Evolutionary conservation across 64 coral and sea anemone genomes (phyloP).

Genomic region (Orbicella faveolata): DNA sequence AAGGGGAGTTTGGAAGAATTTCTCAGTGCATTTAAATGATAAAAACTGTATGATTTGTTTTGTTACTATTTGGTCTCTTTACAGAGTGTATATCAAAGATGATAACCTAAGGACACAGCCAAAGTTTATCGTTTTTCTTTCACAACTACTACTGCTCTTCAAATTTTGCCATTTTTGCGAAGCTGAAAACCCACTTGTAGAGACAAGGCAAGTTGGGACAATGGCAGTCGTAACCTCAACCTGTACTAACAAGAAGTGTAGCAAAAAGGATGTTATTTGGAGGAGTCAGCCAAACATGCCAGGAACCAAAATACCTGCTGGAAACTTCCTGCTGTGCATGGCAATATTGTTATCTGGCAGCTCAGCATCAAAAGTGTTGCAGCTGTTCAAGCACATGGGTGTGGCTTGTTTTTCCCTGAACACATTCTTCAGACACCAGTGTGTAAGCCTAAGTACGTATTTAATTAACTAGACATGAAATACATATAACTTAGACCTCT

Average conservation of each 20-base stretch:
- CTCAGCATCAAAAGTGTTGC: conserved; percentile 44
- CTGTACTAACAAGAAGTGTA: conserved; percentile 44
- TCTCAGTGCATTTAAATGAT: no score
- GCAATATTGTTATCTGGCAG: conserved; percentile 44
- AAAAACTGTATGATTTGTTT: no score
- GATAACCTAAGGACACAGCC: conserved; percentile 32
- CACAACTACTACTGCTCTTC: conserved; percentile 56
- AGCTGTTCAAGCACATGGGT: conserved; percentile 63
- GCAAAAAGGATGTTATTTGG: conserved; percentile 16
- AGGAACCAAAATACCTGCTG: conserved; percentile 28
- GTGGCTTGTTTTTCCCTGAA: conserved; percentile 46
- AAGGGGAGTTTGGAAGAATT: no score
- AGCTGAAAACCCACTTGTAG: conserved; percentile 36
- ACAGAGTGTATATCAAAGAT: background rate
- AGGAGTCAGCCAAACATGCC: conserved; percentile 55
- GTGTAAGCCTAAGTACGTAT: background rate
- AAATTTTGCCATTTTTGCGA: conserved; percentile 68
- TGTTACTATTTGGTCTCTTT: no score
- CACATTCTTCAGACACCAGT: conserved; percentile 47
- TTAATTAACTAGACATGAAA: no score
- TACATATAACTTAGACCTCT: no score
- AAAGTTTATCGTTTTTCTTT: conserved; percentile 63
- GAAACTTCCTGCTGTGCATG: conserved; percentile 53
- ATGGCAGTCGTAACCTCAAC: conserved; percentile 32
- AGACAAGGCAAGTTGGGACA: conserved; percentile 41